Conservation (phyloP, 2,888 invertebrate species). For the Ochropacha duplaris region DNA sequence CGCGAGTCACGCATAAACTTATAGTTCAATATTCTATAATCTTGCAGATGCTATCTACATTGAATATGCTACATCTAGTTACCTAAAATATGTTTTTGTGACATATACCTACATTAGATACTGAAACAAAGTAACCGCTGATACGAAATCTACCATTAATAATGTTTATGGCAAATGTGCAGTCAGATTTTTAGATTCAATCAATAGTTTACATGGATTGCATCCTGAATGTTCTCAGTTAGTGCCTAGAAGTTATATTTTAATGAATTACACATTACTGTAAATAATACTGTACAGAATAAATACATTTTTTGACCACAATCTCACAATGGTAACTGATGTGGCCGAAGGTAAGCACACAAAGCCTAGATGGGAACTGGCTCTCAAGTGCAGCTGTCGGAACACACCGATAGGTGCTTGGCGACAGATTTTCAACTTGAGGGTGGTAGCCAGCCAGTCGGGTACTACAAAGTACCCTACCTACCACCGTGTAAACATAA, state of each 20-base stretch:
- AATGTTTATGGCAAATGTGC: not conserved
- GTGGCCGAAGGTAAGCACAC: too few relatives aligned
- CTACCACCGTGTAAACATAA: too few relatives aligned
- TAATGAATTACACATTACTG: not conserved
- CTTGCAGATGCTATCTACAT: not conserved
- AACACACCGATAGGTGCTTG: too few relatives aligned
- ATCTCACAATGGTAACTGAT: too few relatives aligned
- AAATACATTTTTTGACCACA: too few relatives aligned
- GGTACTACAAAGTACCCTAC: too few relatives aligned
- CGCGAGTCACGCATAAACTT: too few relatives aligned
- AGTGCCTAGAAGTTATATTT: not conserved
- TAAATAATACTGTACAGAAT: too few relatives aligned
- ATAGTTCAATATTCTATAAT: constrained; percentile 5
- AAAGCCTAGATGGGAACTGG: too few relatives aligned
- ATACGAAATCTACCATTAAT: not conserved
- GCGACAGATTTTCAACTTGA: too few relatives aligned
- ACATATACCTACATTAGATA: not conserved
- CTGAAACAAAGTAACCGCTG: not conserved
- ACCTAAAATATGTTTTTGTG: not conserved
- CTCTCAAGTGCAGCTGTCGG: too few relatives aligned
- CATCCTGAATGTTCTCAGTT: not conserved
- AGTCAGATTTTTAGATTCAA: not conserved
- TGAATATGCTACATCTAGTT: not conserved
- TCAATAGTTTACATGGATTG: not conserved
- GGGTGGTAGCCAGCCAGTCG: too few relatives aligned